These are phyloP conservation scores for Cliona cf. orientalis DNA, from an alignment of 37 sponge, comb jelly and placozoan species.

Conservation along the genomic window DNA sequence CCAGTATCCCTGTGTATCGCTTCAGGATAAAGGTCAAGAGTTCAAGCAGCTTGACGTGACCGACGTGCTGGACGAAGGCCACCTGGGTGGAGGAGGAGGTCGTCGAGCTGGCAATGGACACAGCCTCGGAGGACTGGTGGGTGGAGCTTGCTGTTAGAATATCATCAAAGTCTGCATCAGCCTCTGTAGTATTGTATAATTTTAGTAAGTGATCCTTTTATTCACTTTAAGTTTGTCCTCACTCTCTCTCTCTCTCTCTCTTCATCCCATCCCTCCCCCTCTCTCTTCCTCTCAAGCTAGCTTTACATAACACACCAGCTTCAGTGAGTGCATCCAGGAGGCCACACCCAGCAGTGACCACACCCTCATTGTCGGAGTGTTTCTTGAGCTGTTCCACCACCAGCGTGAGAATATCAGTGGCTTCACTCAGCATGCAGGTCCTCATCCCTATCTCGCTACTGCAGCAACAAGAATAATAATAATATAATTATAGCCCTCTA, in stretches of 20 bases:
- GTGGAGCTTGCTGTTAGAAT: no score
- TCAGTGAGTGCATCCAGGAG: conserved; percentile 9
- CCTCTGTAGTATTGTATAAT: no score
- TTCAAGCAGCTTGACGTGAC: not conserved
- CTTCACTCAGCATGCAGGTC: not conserved
- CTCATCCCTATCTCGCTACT: not conserved
- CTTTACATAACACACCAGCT: conserved; percentile 7
- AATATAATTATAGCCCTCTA: not conserved
- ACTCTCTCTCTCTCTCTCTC: no score
- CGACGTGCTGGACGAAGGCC: not conserved
- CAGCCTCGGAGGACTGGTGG: no score
- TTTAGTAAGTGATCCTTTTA: no score
- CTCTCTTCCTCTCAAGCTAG: not conserved
- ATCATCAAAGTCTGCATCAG: no score
- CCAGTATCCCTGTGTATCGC: conserved; percentile 4
- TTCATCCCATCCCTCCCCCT: no score
- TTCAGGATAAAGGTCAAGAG: conserved; percentile 6
- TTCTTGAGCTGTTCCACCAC: not conserved
- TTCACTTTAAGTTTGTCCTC: no score
- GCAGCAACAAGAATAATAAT: not conserved
- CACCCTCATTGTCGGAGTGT: not conserved
- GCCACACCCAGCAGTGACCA: conserved; percentile 18
- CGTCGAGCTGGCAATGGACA: no score
- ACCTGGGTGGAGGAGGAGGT: not conserved
- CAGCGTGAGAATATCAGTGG: not conserved